A percentile compares a stretch with the other conserved stretches of the same genome.
These are phyloP conservation scores for Amblyornis subalaris DNA, from an alignment of 2,113 vertebrate genomes.

Conservation along the genomic window DNA sequence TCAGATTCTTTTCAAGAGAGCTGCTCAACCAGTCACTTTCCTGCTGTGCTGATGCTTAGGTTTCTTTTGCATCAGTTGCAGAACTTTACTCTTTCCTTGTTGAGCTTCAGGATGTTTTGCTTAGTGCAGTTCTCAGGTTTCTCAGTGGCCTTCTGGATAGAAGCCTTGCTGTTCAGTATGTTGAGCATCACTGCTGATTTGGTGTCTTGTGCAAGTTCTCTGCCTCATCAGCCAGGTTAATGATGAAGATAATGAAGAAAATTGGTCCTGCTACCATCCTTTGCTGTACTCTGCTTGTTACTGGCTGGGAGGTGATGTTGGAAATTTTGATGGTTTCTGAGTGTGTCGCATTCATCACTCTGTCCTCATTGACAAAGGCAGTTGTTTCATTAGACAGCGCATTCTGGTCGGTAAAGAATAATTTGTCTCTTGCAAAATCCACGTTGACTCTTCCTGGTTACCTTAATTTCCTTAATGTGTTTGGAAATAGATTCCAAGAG, in stretches of 20 bases:
- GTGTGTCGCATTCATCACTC: not conserved
- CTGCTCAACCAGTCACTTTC: not conserved
- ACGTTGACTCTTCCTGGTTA: not conserved
- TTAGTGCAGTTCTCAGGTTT: not conserved
- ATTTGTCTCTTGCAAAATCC: not conserved
- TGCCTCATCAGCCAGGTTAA: not conserved
- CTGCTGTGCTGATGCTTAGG: not conserved
- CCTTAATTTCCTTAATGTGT: not conserved
- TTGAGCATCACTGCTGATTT: not conserved
- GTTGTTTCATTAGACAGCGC: not conserved
- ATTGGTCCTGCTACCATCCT: fast-evolving
- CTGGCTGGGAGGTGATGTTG: not conserved
- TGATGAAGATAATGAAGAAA: not conserved
- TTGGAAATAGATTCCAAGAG: not conserved
- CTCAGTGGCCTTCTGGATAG: not conserved
- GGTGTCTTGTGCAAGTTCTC: not conserved
- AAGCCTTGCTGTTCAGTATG: not conserved
- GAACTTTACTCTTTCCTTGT: not conserved
- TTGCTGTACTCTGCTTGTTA: not conserved
- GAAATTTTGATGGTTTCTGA: not conserved
- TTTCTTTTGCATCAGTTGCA: not conserved
- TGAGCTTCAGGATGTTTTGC: not conserved
- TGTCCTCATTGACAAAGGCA: not conserved
- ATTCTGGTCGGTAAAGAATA: not conserved
- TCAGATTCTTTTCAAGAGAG: not conserved